A percentile compares a stretch with the other conserved stretches of the same genome.
phyloP scores from a whole-genome alignment of 2,113 vertebrate species.

The Andinoacara biseriatus region DNA sequence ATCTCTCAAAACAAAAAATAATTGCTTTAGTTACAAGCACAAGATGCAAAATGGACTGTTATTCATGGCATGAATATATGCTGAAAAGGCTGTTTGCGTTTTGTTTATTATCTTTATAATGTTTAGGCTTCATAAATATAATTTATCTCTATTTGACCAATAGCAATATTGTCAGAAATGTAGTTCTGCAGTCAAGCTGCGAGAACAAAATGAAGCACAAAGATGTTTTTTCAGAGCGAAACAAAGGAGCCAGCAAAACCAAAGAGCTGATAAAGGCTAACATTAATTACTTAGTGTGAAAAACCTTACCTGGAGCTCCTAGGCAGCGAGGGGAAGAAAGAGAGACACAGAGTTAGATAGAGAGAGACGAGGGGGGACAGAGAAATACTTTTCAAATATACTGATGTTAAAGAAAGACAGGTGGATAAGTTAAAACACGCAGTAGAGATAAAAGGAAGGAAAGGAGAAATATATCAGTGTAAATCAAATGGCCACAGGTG shows the following conservation, averaged over 20 bases:
- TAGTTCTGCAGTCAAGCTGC: slow-evolving; percentile 61
- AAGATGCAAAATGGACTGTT: slow-evolving; percentile 63
- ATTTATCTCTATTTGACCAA: slow-evolving; percentile 14
- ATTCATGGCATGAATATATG: slow-evolving; percentile 50
- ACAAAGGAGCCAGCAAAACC: slow-evolving; percentile 59
- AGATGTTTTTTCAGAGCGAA: slow-evolving; percentile 8
- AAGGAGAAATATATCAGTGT: background rate
- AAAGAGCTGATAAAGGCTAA: slow-evolving; percentile 59
- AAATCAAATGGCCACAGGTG: background rate
- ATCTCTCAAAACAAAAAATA: slow-evolving; percentile 6
- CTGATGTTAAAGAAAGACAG: slow-evolving; percentile 37
- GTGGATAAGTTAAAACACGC: background rate
- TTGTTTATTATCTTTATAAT: slow-evolving; percentile 5
- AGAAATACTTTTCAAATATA: slow-evolving; percentile 56
- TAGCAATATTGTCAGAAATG: slow-evolving; percentile 39
- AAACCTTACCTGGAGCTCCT: slow-evolving; percentile 99
- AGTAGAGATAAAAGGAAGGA: slow-evolving; percentile 2
- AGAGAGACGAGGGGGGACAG: slow-evolving; percentile 58
- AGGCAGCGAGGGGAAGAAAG: slow-evolving; percentile 85
- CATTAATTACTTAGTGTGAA: slow-evolving; percentile 58
- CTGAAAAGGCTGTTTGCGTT: slow-evolving; percentile 22
- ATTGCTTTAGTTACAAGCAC: slow-evolving; percentile 46
- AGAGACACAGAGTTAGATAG: slow-evolving; percentile 70
- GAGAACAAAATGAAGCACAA: slow-evolving; percentile 55
- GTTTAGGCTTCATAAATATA: background rate